A percentile compares a stretch with the other conserved stretches of the same genome.
Evolutionary conservation across 2,113 vertebrate genomes (phyloP).

Genomic region (Xenopus tropicalis): DNA sequence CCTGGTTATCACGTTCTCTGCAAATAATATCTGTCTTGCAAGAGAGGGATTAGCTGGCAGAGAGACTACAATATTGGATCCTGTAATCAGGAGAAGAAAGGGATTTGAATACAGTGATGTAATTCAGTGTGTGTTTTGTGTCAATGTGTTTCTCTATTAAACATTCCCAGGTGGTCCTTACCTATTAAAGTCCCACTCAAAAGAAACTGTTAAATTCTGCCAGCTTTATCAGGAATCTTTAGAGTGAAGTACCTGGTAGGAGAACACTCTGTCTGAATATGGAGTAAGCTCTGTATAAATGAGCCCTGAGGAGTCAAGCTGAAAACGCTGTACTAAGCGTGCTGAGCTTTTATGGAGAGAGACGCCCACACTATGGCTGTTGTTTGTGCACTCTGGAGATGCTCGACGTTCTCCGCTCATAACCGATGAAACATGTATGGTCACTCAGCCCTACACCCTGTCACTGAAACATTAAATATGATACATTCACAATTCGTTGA

Average conservation of each 20-base stretch:
- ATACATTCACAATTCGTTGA: neutral
- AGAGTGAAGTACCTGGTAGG: neutral
- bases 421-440: constrained; percentile 6
- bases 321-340: constrained; percentile 3
- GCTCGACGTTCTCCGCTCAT: neutral
- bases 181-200: constrained; percentile 17
- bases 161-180: constrained; percentile 1
- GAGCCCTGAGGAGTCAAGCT: constrained; percentile 5
- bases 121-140: constrained; percentile 1
- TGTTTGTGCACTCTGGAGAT: neutral
- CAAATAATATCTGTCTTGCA: neutral
- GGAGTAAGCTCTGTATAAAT: constrained; percentile 12
- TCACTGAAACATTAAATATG: constrained; percentile 13
- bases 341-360: constrained; percentile 5
- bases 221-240: neutral
- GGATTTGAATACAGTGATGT: neutral
- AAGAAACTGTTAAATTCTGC: constrained; percentile 7
- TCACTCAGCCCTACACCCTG: constrained; percentile 7
- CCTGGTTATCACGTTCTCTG: neutral
- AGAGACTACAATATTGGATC: neutral
- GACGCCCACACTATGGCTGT: neutral
- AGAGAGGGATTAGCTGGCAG: neutral
- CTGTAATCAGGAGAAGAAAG: constrained; percentile 1
- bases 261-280: constrained; percentile 8
- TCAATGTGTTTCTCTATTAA: neutral